phyloP scores from a whole-genome alignment of 2,797 vertebrate species.

The Pangasius mekongensis region DNA sequence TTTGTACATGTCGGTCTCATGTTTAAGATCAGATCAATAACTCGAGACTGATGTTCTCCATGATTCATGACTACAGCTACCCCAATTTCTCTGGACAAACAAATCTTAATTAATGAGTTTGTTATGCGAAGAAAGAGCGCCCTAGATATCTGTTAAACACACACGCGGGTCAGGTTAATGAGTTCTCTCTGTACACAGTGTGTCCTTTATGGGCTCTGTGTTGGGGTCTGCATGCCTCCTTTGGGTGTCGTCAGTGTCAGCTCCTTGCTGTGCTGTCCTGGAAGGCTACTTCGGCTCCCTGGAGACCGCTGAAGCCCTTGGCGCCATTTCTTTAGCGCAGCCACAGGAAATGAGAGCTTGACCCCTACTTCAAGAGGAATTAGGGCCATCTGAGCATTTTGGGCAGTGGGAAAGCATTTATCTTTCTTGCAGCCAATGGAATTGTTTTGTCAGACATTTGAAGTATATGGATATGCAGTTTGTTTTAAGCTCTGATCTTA shows the following conservation, averaged over 20 bases:
- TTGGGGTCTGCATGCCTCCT: conserved; percentile 58
- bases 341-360: conserved; percentile 81
- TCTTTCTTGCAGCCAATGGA: conserved; percentile 47
- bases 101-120: conserved; percentile 81
- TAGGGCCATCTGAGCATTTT: conserved; percentile 57
- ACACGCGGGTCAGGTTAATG: conserved; percentile 74
- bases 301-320: conserved; percentile 57
- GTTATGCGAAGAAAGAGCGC: conserved; percentile 77
- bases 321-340: conserved; percentile 68
- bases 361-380: conserved; percentile 65
- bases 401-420: conserved; percentile 54
- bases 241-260: conserved; percentile 66
- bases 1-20: conserved; percentile 68
- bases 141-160: conserved; percentile 79
- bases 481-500: conserved; percentile 50
- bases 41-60: conserved; percentile 71
- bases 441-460: conserved; percentile 47
- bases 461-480: conserved; percentile 48
- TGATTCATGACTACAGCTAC: conserved; percentile 76
- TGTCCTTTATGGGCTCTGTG: conserved; percentile 50
- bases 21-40: conserved; percentile 76
- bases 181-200: conserved; percentile 66
- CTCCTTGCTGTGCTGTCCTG: conserved; percentile 54
- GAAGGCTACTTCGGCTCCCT: conserved; percentile 57
- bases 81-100: conserved; percentile 78